Evolutionary conservation across 2,797 vertebrate species (phyloP).

Genomic region (Argya squamiceps): DNA sequence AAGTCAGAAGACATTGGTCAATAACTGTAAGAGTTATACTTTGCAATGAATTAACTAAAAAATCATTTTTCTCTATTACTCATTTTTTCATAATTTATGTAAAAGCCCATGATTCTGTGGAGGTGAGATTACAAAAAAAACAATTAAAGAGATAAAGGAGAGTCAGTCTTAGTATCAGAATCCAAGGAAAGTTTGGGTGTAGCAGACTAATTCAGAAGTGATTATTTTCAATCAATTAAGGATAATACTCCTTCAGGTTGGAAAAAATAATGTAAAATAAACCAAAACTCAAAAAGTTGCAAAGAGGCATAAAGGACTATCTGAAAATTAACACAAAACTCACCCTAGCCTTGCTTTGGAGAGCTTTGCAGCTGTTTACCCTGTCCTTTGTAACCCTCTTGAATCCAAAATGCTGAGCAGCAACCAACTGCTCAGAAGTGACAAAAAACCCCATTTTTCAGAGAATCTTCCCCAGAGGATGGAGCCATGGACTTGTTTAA

Average conservation of each 20-base stretch:
- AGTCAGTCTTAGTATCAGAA: not conserved
- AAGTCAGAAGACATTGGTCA: not conserved
- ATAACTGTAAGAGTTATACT: accelerated
- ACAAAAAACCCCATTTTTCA: not conserved
- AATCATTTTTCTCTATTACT: accelerated
- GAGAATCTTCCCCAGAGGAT: not conserved
- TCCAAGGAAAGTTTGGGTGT: not conserved
- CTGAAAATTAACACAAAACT: not conserved
- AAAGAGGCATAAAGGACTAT: not conserved
- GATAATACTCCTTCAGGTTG: accelerated
- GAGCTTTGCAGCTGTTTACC: not conserved
- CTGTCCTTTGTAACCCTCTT: not conserved
- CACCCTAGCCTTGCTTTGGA: not conserved
- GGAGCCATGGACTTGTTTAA: not conserved
- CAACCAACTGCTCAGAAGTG: not conserved
- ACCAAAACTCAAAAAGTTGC: not conserved
- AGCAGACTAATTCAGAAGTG: not conserved
- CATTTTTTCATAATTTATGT: not conserved
- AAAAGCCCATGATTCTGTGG: not conserved
- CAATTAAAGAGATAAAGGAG: not conserved
- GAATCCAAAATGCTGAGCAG: not conserved
- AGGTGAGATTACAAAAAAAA: not conserved
- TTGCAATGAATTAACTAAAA: not conserved
- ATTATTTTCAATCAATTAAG: not conserved
- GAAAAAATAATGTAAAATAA: not conserved